phyloP scores from a whole-genome alignment of 2,888 invertebrate species.

The Sarcophaga variegata region DNA sequence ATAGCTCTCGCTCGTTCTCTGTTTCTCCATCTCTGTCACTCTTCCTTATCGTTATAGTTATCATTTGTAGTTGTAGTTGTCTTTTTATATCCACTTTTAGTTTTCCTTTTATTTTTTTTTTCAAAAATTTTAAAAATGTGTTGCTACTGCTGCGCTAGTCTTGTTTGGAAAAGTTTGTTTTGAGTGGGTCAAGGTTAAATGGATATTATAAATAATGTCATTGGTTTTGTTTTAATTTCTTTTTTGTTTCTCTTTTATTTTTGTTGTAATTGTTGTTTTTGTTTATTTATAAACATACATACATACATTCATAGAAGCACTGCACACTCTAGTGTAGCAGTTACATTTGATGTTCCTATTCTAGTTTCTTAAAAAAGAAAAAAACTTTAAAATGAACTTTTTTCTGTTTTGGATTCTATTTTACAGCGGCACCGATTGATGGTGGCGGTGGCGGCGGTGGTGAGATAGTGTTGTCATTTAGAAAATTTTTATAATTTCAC shows the following conservation, averaged over 20 bases:
- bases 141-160: not conserved
- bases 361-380: no score
- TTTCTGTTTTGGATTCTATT: no score
- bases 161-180: conserved; percentile 64
- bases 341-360: not conserved
- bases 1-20: not conserved
- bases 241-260: conserved; percentile 39
- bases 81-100: conserved; percentile 1
- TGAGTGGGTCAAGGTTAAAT: conserved; percentile 69
- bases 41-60: not conserved
- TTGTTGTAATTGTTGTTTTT: conserved; percentile 21
- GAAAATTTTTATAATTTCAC: no score
- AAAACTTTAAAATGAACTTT: no score
- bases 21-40: conserved; percentile 28
- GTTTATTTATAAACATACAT: conserved; percentile 3
- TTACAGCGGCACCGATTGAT: no score
- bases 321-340: not conserved
- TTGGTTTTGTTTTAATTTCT: conserved; percentile 66
- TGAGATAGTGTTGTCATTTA: no score
- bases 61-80: not conserved
- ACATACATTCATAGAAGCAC: not conserved
- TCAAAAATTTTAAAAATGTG: conserved; percentile 25
- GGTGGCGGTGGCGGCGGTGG: no score
- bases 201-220: conserved; percentile 68
- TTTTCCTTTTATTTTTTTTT: not conserved